These are phyloP conservation scores for Diaperis boleti DNA, from an alignment of 2,888 invertebrate species.

Conservation along the genomic window DNA sequence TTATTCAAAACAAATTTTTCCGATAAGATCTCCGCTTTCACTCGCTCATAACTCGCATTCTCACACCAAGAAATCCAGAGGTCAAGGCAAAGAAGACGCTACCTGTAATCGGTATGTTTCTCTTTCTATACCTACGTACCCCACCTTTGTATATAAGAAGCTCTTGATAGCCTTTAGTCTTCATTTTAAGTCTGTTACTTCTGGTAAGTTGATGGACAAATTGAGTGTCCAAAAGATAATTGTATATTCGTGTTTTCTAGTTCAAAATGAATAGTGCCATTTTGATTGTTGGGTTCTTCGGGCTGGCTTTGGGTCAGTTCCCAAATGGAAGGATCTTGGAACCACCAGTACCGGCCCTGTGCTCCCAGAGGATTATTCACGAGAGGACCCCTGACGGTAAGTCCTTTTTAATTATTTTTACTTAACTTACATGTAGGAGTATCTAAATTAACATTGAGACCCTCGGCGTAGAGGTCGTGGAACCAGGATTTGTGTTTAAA, in stretches of 20 bases:
- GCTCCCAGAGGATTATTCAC: slow-evolving; percentile 80
- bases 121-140: slow-evolving; percentile 47
- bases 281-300: slow-evolving; percentile 64
- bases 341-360: slow-evolving; percentile 80
- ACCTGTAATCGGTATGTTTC: slow-evolving; percentile 45
- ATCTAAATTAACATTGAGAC: too few relatives aligned
- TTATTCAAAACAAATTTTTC: slow-evolving; percentile 27
- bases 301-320: slow-evolving; percentile 75
- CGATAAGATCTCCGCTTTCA: slow-evolving; percentile 43
- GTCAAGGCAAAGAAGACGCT: slow-evolving; percentile 53
- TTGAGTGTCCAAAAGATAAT: background rate
- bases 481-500: too few relatives aligned
- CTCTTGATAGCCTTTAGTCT: slow-evolving; percentile 41
- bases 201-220: slow-evolving; percentile 21
- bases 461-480: too few relatives aligned
- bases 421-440: too few relatives aligned
- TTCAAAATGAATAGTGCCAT: slow-evolving; percentile 55
- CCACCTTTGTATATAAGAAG: slow-evolving; percentile 53
- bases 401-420: slow-evolving; percentile 58
- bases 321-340: slow-evolving; percentile 83
- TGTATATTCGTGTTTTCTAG: slow-evolving; percentile 20
- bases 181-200: slow-evolving; percentile 34
- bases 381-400: slow-evolving; percentile 81
- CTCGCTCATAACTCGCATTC: slow-evolving; percentile 49
- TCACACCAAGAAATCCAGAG: slow-evolving; percentile 46